These are phyloP conservation scores for Chionomys nivalis DNA, from an alignment of 2,113 vertebrate genomes.

Conservation along the genomic window DNA sequence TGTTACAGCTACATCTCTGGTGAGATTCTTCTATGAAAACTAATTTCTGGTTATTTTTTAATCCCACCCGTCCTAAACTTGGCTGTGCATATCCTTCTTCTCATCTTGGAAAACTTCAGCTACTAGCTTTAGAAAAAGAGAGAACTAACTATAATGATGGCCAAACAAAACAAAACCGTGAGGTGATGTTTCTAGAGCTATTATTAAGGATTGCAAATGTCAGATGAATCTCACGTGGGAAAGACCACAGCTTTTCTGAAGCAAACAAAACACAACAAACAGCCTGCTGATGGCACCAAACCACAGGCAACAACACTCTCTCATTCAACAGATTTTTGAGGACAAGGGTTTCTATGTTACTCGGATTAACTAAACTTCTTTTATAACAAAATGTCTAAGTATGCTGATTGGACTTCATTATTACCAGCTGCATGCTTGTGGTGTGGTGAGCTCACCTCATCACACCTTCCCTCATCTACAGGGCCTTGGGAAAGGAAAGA, in stretches of 20 bases:
- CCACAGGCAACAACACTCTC: background rate
- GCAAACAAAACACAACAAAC: background rate
- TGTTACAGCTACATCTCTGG: background rate
- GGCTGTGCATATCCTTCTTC: conserved; percentile 14
- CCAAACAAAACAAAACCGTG: background rate
- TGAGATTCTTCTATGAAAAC: conserved; percentile 43
- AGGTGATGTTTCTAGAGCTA: background rate
- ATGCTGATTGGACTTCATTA: background rate
- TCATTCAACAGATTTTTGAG: background rate
- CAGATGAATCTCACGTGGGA: background rate
- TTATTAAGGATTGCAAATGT: conserved; percentile 50
- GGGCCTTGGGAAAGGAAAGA: background rate
- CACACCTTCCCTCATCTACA: background rate
- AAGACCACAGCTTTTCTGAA: background rate
- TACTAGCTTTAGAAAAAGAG: conserved; percentile 2
- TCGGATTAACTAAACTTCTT: background rate
- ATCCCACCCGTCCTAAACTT: conserved; percentile 39
- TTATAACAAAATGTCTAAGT: background rate
- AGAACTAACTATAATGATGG: conserved; percentile 33
- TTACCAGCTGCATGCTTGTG: background rate
- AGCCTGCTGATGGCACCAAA: background rate
- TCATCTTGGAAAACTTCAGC: background rate
- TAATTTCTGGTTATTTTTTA: conserved; percentile 50
- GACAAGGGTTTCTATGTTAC: background rate
- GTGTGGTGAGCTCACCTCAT: background rate